Evolutionary conservation across 2,113 vertebrate genomes (phyloP).

Genomic region (Guaruba guarouba): DNA sequence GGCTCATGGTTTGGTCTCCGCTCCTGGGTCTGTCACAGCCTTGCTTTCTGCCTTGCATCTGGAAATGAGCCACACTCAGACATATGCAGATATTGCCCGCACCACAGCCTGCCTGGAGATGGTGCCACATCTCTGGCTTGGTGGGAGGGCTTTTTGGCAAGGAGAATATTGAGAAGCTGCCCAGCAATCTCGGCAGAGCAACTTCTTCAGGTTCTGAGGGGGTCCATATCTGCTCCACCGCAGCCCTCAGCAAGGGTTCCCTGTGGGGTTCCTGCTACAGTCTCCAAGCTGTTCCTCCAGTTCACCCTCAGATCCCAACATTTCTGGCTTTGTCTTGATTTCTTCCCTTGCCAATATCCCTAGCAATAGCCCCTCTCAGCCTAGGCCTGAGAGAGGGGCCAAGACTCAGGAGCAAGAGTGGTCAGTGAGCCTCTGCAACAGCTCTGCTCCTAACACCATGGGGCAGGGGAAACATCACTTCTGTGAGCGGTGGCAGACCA

Average conservation of each 20-base stretch:
- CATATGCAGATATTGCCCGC: fast-evolving
- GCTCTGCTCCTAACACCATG: not conserved
- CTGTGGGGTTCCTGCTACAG: fast-evolving
- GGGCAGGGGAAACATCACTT: not conserved
- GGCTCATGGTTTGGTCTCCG: fast-evolving
- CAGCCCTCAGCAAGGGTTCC: not conserved
- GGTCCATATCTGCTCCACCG: not conserved
- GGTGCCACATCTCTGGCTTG: not conserved
- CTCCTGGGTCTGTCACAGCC: fast-evolving
- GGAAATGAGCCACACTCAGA: not conserved
- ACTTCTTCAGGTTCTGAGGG: not conserved
- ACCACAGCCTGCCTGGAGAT: fast-evolving
- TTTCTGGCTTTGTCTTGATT: not conserved
- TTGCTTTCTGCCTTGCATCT: not conserved
- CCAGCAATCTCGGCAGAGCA: not conserved
- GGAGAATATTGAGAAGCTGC: not conserved
- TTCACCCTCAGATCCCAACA: not conserved
- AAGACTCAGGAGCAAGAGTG: not conserved
- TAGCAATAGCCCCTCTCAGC: not conserved
- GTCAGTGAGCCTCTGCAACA: not conserved
- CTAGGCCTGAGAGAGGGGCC: not conserved
- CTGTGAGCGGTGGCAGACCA: not conserved
- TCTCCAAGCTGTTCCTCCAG: not conserved
- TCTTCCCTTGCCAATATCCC: not conserved
- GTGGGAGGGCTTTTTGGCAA: not conserved